Conservation (phyloP, 2,113 vertebrate species). For the Rhegmatorhina hoffmannsi region DNA sequence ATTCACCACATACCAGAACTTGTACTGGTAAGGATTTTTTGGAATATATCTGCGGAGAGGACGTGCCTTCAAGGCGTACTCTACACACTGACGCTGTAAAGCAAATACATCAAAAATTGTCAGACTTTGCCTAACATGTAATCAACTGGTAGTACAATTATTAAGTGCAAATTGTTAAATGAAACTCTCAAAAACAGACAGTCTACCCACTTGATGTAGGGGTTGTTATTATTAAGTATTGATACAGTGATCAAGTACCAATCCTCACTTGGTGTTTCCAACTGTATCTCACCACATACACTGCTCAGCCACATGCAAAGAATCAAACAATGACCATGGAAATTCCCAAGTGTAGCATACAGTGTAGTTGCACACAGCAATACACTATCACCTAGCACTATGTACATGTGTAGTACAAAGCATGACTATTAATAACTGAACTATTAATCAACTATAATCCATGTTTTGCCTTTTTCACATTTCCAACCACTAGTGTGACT, state of each 20-base stretch:
- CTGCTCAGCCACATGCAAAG: not conserved
- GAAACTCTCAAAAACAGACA: not conserved
- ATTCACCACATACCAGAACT: slow-evolving; percentile 99
- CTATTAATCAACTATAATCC: not conserved
- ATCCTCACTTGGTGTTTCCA: not conserved
- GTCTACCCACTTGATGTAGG: not conserved
- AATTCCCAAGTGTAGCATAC: not conserved
- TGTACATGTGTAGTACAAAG: not conserved
- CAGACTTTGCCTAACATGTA: not conserved
- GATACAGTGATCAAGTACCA: not conserved
- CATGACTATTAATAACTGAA: not conserved
- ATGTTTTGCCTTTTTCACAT: not conserved
- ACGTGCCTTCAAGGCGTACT: slow-evolving; percentile 95
- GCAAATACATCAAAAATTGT: slow-evolving; percentile 11
- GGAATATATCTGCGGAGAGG: slow-evolving; percentile 96
- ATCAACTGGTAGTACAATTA: not conserved
- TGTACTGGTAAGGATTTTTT: slow-evolving; percentile 99
- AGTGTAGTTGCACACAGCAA: not conserved
- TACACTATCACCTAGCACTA: not conserved
- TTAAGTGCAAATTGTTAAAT: not conserved
- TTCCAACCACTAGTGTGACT: not conserved
- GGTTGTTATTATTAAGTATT: not conserved
- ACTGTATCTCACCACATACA: not conserved
- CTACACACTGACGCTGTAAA: slow-evolving; percentile 95
- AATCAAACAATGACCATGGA: not conserved